A percentile compares a stretch with the other conserved stretches of the same genome.
These are phyloP conservation scores for Paedocypris sp. DNA, from an alignment of 2,113 vertebrate genomes.

Conservation along the genomic window DNA sequence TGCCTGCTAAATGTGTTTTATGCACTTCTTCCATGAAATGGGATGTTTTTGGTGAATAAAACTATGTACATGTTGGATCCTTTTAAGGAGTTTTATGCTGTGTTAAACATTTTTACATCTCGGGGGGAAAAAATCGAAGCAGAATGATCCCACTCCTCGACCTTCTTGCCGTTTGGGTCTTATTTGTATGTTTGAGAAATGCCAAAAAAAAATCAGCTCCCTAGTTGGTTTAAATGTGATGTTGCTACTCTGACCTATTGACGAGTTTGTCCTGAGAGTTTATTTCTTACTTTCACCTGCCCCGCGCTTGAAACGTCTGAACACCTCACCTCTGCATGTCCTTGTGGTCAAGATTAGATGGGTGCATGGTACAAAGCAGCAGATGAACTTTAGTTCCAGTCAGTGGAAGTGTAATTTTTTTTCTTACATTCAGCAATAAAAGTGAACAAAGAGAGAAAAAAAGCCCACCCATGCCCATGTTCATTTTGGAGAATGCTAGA, in stretches of 20 bases:
- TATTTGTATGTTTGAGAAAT: conserved; percentile 56
- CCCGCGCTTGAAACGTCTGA: conserved; percentile 60
- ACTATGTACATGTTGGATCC: conserved; percentile 23
- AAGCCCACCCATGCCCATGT: conserved; percentile 51
- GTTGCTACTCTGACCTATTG: conserved; percentile 31
- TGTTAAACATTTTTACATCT: too few species aligned
- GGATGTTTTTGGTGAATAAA: conserved; percentile 31
- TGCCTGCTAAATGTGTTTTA: conserved; percentile 6
- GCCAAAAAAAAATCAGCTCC: conserved; percentile 50
- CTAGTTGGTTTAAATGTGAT: conserved; percentile 53
- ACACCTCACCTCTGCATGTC: conserved; percentile 86
- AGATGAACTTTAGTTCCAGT: conserved; percentile 76
- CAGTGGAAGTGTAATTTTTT: conserved; percentile 78
- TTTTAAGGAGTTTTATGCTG: conserved; percentile 34
- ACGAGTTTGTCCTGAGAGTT: conserved; percentile 33
- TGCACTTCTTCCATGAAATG: conserved; percentile 24
- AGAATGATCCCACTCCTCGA: conserved; percentile 33
- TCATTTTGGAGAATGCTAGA: conserved; percentile 78
- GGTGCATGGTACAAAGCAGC: conserved; percentile 97
- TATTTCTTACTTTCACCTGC: conserved; percentile 28
- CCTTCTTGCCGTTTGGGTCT: conserved; percentile 39
- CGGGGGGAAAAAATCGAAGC: conserved; percentile 38
- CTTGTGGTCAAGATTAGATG: conserved; percentile 95
- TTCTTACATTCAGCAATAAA: conserved; percentile 93
- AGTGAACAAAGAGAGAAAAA: too few species aligned